A percentile compares a stretch with the other conserved stretches of the same genome.
These are phyloP conservation scores for Proterorhinus semilunaris DNA, from an alignment of 2,113 vertebrate species.

Conservation along the genomic window DNA sequence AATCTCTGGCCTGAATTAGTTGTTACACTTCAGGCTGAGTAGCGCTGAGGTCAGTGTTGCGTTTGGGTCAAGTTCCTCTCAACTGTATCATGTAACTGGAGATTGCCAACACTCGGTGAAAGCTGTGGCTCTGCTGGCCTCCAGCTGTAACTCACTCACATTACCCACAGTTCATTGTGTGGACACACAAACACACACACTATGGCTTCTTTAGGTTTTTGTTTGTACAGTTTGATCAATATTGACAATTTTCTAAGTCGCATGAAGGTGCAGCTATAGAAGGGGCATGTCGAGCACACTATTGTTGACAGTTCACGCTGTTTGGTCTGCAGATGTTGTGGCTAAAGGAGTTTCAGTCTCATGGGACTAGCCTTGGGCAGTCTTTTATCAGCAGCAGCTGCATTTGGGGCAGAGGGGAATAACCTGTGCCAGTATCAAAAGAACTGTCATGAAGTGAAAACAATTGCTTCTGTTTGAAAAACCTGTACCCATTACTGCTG, in stretches of 20 bases:
- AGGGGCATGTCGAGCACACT: conserved; percentile 17
- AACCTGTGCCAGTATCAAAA: no score
- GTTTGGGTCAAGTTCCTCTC: conserved; percentile 45
- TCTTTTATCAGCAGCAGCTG: conserved; percentile 51
- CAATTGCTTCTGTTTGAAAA: conserved; percentile 22
- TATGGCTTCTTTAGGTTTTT: conserved; percentile 19
- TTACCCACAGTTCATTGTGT: conserved; percentile 42
- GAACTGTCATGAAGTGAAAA: conserved; percentile 7
- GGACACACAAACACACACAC: conserved; percentile 3
- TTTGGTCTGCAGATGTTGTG: conserved; percentile 53
- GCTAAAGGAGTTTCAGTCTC: conserved; percentile 38
- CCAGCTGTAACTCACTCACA: conserved; percentile 50
- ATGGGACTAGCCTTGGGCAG: conserved; percentile 51
- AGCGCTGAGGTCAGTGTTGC: conserved; percentile 14
- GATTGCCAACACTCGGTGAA: conserved; percentile 47
- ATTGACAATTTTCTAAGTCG: conserved; percentile 50
- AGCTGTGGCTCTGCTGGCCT: conserved; percentile 46
- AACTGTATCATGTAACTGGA: conserved; percentile 50
- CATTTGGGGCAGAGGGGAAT: conserved; percentile 31
- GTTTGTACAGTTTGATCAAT: conserved; percentile 48
- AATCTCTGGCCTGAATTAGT: background rate
- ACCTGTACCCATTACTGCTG: conserved; percentile 9
- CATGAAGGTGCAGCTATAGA: conserved; percentile 33
- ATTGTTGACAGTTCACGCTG: conserved; percentile 43
- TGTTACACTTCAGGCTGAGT: background rate